Evolutionary conservation across 1,140 invertebrate species (phyloP), one percentile per base, ranked within the genome.

Genomic region (Potamilus streckersoni): DNA sequence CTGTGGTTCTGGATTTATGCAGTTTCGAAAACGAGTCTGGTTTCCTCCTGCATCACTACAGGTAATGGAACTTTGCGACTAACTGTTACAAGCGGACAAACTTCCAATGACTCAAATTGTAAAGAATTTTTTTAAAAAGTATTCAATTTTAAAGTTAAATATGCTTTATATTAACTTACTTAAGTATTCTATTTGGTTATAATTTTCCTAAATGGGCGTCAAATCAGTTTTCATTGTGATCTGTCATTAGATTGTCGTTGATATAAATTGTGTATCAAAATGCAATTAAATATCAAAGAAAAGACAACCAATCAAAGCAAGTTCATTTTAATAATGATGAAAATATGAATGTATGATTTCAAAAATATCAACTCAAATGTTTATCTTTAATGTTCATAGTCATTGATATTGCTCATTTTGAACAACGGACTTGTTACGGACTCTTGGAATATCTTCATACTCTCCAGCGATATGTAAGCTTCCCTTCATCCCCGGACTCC

Each of bases 21-120:
- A 91, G 0, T 81, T 81, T 31, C 91, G 68, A 0, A 83, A 76
- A 11, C 91, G 83, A 3, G 83, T 83, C 80, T 89, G 86, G n/a
- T 85, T 79, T 0, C 95, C 95, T 19, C 94, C 92, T 23, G 95
- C 94, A 8, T 49, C 38, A 49, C 2, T 49, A 94, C 31, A 91
- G 20, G 87, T 88, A 27, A 77, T 23, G 6, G 88, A 86, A 78
- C 90, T 91, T 38, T 83, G 79, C 14, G 88, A 88, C 91, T 90
- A 91, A 1, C 80, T 69, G 49, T 86, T 86, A 91, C 91, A 91
- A 49, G 84, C 85, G 14, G 88, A 88, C 90, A 90, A 91, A 16
- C 83, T 84, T 31, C 91, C 91, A 84, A 91, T 80, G 76, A 87
- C 82, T 56, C 86, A 31, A 62, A 68, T 23, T 14, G 49, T 68